Base-by-base conservation (phyloP, 2,113 vertebrate species). In the Lophochroa leadbeateri region DNA sequence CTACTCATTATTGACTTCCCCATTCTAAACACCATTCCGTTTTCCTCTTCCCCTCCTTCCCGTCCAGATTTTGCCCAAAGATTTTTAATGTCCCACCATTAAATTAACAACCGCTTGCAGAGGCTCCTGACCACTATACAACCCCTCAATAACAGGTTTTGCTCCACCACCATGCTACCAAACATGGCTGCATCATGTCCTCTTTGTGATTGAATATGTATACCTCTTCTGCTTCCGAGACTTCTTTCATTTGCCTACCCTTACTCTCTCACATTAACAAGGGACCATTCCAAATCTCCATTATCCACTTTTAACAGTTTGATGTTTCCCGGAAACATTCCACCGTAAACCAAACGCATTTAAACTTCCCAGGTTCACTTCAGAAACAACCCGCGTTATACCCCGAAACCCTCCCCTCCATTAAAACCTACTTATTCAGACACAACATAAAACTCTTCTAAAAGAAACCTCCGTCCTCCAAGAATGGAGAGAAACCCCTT, bases 151-250 rank as follows among this genome's bases (percentile, higher is more conserved):
- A 70, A 23, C 65, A 81, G 95, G 74, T 92, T 92, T 37, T 16
- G 90, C 94, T 93, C 86, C 95, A 52, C 53, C 58, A 46, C 55
- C 43, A 20, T 35, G 53, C 85, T 53, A 44, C 93, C 92, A 94
- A 70, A 87, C 35, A 37, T 96, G 88, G 95, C 94, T 91, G 93
- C 94, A 94, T 16, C 93, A 3, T 7, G 53, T 87, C 92, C 95
- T 89, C 86, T 94, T 92, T 94, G 95, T 94, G 95, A 68, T 0
- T 71, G 55, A 81, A 5, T 31, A n/a, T 65, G 24, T 65, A 28
- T 28, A 20, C 60, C 81, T 63, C 68, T 70, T 17, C 47, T 68
- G 78, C 92, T 92, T 28, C n/a, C 41, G 6, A 41, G 20, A 33
- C 47, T 83, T 29, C 86, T 92, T 61, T 31, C 6, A 87, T 46